Conservation (phyloP, 2,113 vertebrate species). For the Procavia capensis region DNA sequence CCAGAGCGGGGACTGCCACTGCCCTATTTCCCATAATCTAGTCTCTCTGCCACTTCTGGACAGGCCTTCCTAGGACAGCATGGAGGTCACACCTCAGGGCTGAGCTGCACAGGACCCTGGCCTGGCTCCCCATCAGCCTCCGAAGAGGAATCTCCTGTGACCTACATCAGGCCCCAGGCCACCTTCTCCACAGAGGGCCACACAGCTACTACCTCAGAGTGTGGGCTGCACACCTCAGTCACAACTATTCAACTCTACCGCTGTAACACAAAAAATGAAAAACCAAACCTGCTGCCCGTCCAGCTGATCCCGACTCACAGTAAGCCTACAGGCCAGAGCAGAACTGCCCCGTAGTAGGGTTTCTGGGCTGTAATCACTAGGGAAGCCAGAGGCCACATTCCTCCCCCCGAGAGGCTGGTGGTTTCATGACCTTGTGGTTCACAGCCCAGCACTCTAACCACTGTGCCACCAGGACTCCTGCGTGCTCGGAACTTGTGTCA, state of each 20-base stretch:
- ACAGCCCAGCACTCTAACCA: too few relatives aligned
- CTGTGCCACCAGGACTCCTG: background rate
- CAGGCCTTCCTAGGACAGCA: slow-evolving; percentile 15
- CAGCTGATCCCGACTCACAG: too few relatives aligned
- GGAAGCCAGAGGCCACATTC: too few relatives aligned
- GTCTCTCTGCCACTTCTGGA: slow-evolving; percentile 19
- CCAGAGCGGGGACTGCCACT: background rate
- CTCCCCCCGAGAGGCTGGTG: too few relatives aligned
- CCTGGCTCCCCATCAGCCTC: background rate
- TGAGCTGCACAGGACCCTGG: slow-evolving; percentile 13
- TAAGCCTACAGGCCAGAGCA: too few relatives aligned
- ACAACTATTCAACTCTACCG: background rate
- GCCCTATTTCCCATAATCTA: background rate
- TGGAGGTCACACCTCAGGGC: background rate
- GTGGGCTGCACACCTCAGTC: background rate
- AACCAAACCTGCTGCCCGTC: too few relatives aligned
- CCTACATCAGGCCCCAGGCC: background rate
- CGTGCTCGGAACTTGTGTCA: background rate
- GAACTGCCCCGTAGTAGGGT: too few relatives aligned
- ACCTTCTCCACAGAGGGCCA: background rate
- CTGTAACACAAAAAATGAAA: background rate
- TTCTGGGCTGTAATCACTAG: too few relatives aligned
- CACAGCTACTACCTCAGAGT: background rate
- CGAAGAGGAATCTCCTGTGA: background rate
- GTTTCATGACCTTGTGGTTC: too few relatives aligned